Conservation (phyloP, 2,113 vertebrate species). For the Tor tambroides region DNA sequence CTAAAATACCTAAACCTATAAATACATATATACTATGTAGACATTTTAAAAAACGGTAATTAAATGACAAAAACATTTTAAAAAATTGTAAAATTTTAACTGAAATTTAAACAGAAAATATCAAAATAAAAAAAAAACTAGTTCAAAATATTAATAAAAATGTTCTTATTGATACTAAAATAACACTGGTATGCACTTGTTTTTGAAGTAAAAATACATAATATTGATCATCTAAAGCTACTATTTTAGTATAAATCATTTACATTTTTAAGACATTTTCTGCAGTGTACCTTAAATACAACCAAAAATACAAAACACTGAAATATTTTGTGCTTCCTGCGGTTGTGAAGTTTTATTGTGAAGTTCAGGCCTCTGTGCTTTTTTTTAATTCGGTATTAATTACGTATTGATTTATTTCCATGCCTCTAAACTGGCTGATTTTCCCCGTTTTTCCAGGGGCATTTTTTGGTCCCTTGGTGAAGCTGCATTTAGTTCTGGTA, state of each 20-base stretch:
- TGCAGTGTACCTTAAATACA: no score
- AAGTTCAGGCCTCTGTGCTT: not conserved
- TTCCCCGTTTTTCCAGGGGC: not conserved
- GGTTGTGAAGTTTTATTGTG: not conserved
- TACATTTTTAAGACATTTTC: no score
- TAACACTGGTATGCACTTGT: not conserved
- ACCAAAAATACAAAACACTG: not conserved
- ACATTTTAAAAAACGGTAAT: no score
- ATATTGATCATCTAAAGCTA: not conserved
- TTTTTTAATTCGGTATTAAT: not conserved
- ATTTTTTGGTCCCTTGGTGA: not conserved
- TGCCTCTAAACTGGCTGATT: not conserved
- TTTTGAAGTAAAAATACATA: not conserved
- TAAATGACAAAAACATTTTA: no score
- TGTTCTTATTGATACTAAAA: no score
- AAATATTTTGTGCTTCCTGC: not conserved
- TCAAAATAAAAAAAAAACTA: no score
- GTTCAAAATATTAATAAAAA: no score
- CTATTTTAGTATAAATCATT: not conserved
- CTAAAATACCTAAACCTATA: no score
- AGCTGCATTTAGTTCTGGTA: not conserved
- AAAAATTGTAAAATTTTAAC: no score
- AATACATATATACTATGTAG: no score
- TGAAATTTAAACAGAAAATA: no score
- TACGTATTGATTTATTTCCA: not conserved